Percentiles rank a stretch among this genome's conserved stretches.
These are phyloP conservation scores for Tachypleus tridentatus DNA, from an alignment of 1,140 invertebrate genomes.

Conservation along the genomic window DNA sequence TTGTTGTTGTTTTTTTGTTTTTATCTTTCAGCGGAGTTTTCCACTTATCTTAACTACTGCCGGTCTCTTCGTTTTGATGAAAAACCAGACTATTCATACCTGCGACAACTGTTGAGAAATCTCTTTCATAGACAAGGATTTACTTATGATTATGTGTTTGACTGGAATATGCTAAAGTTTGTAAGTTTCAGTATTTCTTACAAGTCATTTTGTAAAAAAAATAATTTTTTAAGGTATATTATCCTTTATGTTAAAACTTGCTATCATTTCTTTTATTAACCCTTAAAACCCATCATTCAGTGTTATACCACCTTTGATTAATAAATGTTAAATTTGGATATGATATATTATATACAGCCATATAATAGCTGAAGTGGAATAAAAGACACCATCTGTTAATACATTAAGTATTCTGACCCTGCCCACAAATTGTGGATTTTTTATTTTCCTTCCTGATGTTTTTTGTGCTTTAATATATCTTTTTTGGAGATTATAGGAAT, in stretches of 20 bases:
- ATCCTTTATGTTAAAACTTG: neutral
- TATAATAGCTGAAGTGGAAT: no score
- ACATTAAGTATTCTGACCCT: no score
- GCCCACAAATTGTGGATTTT: no score
- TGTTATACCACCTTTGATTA: no score
- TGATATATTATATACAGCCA: no score
- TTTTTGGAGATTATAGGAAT: no score
- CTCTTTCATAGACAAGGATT: slow-evolving; percentile 47
- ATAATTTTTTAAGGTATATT: neutral
- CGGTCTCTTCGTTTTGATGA: slow-evolving; percentile 47
- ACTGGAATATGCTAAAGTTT: slow-evolving; percentile 47
- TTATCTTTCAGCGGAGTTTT: slow-evolving; percentile 40
- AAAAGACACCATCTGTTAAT: no score
- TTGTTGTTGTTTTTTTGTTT: slow-evolving; percentile 23
- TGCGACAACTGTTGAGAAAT: slow-evolving; percentile 45
- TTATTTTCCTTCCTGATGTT: no score
- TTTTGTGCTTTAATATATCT: no score
- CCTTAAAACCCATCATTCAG: neutral
- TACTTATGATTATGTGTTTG: slow-evolving; percentile 50
- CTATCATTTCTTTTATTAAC: neutral
- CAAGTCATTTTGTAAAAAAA: no score
- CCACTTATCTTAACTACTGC: slow-evolving; percentile 48
- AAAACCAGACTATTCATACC: slow-evolving; percentile 46
- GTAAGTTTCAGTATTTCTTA: slow-evolving; percentile 6
- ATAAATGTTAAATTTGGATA: no score